phyloP scores from a whole-genome alignment of 2,888 invertebrate species.

The Hermodice carunculata region DNA sequence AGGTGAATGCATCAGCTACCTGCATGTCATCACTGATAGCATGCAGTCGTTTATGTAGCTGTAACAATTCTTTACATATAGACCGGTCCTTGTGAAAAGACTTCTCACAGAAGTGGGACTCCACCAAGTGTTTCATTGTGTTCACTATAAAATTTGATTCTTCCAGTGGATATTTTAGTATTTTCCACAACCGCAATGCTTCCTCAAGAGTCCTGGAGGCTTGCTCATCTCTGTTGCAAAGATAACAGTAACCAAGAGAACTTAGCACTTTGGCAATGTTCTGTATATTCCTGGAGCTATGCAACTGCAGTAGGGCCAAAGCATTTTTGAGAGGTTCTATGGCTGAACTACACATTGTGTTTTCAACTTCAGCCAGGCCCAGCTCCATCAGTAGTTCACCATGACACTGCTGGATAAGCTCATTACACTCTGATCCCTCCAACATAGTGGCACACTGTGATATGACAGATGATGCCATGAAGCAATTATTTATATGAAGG shows the following conservation, averaged over 20 bases:
- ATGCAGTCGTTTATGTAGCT: conserved; percentile 18
- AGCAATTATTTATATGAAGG: conserved; percentile 11
- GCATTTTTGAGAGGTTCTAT: conserved; percentile 11
- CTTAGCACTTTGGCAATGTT: conserved; percentile 21
- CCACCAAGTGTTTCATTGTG: conserved; percentile 25
- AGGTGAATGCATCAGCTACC: conserved; percentile 32
- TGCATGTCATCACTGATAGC: conserved; percentile 14
- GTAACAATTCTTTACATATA: conserved; percentile 22
- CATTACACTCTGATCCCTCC: not conserved
- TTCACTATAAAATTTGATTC: conserved; percentile 14
- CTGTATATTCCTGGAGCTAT: not conserved
- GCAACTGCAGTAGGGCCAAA: not conserved
- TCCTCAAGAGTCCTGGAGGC: conserved; percentile 6
- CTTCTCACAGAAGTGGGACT: conserved; percentile 19
- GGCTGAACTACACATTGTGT: conserved; percentile 15
- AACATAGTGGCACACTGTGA: conserved; percentile 8
- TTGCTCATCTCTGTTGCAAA: conserved; percentile 14
- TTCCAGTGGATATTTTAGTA: conserved; percentile 25
- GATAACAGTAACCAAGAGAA: conserved; percentile 29
- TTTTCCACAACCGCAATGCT: conserved; percentile 19
- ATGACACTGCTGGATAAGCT: conserved; percentile 7
- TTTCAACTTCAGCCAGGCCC: conserved; percentile 15
- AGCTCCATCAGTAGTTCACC: conserved; percentile 15
- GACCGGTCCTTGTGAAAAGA: conserved; percentile 5
- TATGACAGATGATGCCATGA: not conserved